Evolutionary conservation across 2,888 invertebrate species (phyloP), one percentile per base, ranked within the genome.

Genomic region (Hyles lineata): DNA sequence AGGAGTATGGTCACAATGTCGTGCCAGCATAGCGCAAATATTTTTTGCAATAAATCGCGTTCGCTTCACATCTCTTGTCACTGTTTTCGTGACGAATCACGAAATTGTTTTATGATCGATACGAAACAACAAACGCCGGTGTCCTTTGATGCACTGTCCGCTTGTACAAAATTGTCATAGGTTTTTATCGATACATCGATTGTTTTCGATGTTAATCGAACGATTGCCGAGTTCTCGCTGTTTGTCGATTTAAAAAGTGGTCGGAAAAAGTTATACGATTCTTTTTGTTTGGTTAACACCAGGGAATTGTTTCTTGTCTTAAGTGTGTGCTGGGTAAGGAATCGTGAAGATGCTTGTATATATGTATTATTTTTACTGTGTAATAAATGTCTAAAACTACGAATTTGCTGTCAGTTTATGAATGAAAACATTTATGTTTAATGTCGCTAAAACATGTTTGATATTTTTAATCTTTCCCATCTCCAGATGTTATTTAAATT

Each of bases 131-230:
- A 84, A 84, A 76, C 73, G 81, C 77, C 32, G 67, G 67, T 67
- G 43, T 73, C 74, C 80, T 84, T 85, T 85, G 84, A 79, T 73
- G 74, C 62, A 62, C 75, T 76, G 74, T 75, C 71, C 73, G 67
- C 61, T 77, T 71, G 80, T 74, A 82, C 82, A 80, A 84, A 83
- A 82, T 85, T 84, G 85, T 79, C 78, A 77, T 74, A 75, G 70
- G 74, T 86, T 87, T 87, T 86, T 87, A 83, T 81, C 77, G 75
- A 79, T 77, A 77, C 75, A 77, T 79, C 86, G 82, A 86, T 85
- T 84, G 86, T 85, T 85, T 85, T 79, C 81, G 80, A 85, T 86
- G 87, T 79, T 83, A 84, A 87, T 85, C 79, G 76, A 71, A 72
- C 74, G 77, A 81, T 76, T 78, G 78, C 72, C 74, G 77, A 71